phyloP scores from a whole-genome alignment of 2,797 vertebrate species.

The Danio choprae region DNA sequence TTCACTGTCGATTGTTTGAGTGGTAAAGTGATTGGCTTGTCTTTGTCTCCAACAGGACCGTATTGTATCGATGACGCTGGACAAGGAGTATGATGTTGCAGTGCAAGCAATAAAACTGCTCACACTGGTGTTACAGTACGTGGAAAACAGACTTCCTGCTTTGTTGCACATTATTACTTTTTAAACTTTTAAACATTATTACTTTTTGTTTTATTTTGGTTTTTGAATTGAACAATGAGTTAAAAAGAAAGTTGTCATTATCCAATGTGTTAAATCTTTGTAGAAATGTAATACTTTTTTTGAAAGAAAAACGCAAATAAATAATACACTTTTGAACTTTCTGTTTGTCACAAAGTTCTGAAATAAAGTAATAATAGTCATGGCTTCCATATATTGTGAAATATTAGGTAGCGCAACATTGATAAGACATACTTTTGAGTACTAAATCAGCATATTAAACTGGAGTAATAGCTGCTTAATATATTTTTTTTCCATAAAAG shows the following conservation, averaged over 20 bases:
- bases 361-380: background rate
- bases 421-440: background rate
- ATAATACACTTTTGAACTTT: background rate
- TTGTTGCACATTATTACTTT: background rate
- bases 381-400: background rate
- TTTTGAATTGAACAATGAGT: background rate
- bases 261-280: too few species aligned
- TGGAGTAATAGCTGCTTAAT: background rate
- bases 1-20: background rate
- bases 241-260: background rate
- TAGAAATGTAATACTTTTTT: too few species aligned
- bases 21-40: background rate
- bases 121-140: constrained; percentile 99
- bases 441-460: background rate
- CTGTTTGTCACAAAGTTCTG: too few species aligned
- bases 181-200: too few species aligned
- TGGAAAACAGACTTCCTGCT: constrained; percentile 51
- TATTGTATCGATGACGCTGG: constrained; percentile 99
- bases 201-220: background rate
- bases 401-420: background rate
- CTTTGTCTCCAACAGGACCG: constrained; percentile 83
- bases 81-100: constrained; percentile 99
- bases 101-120: constrained; percentile 99
- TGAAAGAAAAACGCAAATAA: background rate
- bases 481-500: background rate